These are phyloP conservation scores for Anadara kagoshimensis DNA, from an alignment of 1,140 invertebrate species.

Conservation along the genomic window DNA sequence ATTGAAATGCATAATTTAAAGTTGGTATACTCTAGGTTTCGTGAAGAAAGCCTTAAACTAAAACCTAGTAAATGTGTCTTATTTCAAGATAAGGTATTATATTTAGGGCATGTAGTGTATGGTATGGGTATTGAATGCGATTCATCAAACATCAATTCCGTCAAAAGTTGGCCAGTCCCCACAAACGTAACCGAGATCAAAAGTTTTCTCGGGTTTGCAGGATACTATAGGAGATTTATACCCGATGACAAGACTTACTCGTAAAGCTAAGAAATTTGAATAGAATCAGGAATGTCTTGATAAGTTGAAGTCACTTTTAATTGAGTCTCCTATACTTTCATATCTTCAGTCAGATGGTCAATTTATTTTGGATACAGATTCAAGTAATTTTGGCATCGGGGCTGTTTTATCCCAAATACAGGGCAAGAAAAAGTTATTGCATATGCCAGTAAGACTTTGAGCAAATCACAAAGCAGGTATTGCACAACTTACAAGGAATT, in stretches of 20 bases:
- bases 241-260: constrained; percentile 34
- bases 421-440: not conserved
- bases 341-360: not conserved
- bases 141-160: not conserved
- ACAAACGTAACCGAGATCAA: constrained; percentile 24
- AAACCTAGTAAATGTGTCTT: constrained; percentile 40
- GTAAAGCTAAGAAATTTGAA: constrained; percentile 32
- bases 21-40: not conserved
- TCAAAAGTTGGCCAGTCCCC: constrained; percentile 36
- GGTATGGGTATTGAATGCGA: constrained; percentile 19
- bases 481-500: constrained; percentile 10
- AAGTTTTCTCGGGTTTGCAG: constrained; percentile 46
- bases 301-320: constrained; percentile 13
- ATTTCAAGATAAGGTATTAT: constrained; percentile 26
- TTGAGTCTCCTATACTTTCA: not conserved
- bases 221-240: constrained; percentile 38
- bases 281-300: constrained; percentile 41
- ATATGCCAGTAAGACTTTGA: constrained; percentile 3
- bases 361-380: constrained; percentile 12
- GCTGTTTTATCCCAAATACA: constrained; percentile 6
- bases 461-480: not conserved
- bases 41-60: constrained; percentile 21
- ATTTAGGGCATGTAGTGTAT: constrained; percentile 20
- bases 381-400: constrained; percentile 7
- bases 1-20: not conserved